Base-by-base conservation (phyloP, 2,797 vertebrate species). In the Lates japonicus region DNA sequence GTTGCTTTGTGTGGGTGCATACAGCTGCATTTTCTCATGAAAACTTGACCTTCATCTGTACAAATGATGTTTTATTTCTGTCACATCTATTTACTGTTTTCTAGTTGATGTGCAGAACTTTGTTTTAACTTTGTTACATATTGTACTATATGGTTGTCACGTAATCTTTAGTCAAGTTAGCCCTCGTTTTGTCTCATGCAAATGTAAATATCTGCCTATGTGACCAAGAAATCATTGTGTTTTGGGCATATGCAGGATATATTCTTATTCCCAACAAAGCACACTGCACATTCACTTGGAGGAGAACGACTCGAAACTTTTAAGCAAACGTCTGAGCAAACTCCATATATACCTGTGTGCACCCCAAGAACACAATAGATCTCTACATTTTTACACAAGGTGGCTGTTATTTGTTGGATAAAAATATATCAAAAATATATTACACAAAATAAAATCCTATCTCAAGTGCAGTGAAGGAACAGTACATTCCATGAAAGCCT, bases 401-500 rank as follows among this genome's bases (percentile, higher is more conserved):
- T 42, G 35, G 2, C 13, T 41, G n/a, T 48, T 55, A 10, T 33
- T 41, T 49, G 4, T 64, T 58, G 19, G 42, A n/a, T 37, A 14
- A 44, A 52, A 70, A 37, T 29, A 22, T 64, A 60, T 64, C 14
- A 16, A 7, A 54, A 31, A 58, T 51, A 29, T 12, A 42, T 33
- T 59, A 41, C 0, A 11, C 20, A 29, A 42, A 62, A 60, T 20
- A 19, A 58, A 67, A 20, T 49, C 11, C 1, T 20, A 20, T 17
- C 17, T 7, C 7, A 25, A 3, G 14, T 11, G 39, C 4, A 35
- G 57, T 35, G 12, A 66, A 35, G 31, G 44, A 46, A 33, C 3
- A 63, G 14, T 49, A 22, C 16, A 37, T 37, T 51, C 51, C 22
- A 37, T 74, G 42, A 60, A 68, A 60, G 51, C 54, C 39, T 49